Evolutionary conservation across 2,888 invertebrate species (phyloP).

Genomic region (Isoperla grammatica): DNA sequence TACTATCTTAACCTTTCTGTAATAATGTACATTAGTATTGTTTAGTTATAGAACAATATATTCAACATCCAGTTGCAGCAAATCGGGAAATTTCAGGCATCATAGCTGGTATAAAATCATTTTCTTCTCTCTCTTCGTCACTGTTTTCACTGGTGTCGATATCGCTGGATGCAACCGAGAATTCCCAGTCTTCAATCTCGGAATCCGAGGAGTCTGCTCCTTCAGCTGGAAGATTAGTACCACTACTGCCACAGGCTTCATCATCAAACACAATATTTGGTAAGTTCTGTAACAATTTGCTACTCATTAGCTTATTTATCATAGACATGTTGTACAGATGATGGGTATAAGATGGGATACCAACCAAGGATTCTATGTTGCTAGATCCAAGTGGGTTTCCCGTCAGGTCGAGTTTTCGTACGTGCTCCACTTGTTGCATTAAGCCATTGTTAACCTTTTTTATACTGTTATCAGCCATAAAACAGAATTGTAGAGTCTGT

Average conservation of each 20-base stretch:
- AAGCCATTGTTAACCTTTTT: constrained; percentile 38
- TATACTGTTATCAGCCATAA: constrained; percentile 35
- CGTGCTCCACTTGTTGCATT: constrained; percentile 15
- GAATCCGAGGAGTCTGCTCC: constrained; percentile 37
- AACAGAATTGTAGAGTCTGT: constrained; percentile 22
- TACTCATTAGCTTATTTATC: constrained; percentile 36
- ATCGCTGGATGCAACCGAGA: constrained; percentile 56
- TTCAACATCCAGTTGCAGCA: constrained; percentile 44
- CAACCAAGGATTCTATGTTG: neutral
- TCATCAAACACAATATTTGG: neutral
- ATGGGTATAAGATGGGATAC: neutral
- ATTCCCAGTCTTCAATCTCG: constrained; percentile 53
- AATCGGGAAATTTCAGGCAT: constrained; percentile 55
- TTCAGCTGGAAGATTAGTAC: constrained; percentile 28
- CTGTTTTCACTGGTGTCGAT: constrained; percentile 56
- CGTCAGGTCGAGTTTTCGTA: constrained; percentile 52
- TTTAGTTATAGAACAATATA: too few relatives aligned
- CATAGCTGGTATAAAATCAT: constrained; percentile 54
- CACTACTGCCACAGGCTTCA: constrained; percentile 28
- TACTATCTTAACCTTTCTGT: too few relatives aligned
- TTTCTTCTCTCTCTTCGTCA: constrained; percentile 49
- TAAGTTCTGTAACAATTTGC: constrained; percentile 4
- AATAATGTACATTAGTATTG: too few relatives aligned
- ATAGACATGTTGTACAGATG: constrained; percentile 39
- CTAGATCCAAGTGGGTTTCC: constrained; percentile 43